Evolutionary conservation across 2,113 vertebrate genomes (phyloP).

Genomic region (Taxidea taxus): DNA sequence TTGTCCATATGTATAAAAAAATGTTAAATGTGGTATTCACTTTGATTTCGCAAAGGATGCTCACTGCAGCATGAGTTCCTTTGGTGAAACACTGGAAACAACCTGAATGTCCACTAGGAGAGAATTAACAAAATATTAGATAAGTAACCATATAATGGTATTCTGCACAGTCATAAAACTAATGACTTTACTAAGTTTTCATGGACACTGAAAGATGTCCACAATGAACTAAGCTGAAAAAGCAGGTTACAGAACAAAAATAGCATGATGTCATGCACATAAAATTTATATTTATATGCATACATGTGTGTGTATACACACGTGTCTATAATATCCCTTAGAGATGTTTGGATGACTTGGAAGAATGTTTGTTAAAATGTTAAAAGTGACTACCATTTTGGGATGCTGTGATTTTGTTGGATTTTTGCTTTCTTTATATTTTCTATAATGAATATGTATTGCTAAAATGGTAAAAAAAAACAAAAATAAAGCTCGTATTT

Average conservation of each 20-base stretch:
- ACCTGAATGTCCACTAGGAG: background rate
- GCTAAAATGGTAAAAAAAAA: conserved; percentile 11
- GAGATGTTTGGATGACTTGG: background rate
- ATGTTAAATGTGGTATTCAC: background rate
- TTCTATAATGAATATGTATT: background rate
- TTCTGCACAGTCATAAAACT: background rate
- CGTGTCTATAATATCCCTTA: background rate
- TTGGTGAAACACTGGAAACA: background rate
- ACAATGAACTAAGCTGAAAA: background rate
- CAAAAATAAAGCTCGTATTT: conserved; percentile 2
- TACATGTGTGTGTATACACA: background rate
- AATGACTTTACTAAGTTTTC: background rate
- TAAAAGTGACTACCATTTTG: background rate
- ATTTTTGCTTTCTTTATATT: conserved; percentile 20
- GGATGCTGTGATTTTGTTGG: background rate
- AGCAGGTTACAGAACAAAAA: background rate
- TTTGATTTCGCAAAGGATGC: background rate
- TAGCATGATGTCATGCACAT: background rate
- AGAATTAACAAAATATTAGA: background rate
- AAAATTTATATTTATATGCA: background rate
- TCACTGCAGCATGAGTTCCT: background rate
- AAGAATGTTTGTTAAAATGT: background rate
- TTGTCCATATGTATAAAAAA: background rate
- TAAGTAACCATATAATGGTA: background rate
- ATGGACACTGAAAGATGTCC: background rate